Conservation (phyloP, 1,140 invertebrate genomes). For the Laodelphax striatellus region DNA sequence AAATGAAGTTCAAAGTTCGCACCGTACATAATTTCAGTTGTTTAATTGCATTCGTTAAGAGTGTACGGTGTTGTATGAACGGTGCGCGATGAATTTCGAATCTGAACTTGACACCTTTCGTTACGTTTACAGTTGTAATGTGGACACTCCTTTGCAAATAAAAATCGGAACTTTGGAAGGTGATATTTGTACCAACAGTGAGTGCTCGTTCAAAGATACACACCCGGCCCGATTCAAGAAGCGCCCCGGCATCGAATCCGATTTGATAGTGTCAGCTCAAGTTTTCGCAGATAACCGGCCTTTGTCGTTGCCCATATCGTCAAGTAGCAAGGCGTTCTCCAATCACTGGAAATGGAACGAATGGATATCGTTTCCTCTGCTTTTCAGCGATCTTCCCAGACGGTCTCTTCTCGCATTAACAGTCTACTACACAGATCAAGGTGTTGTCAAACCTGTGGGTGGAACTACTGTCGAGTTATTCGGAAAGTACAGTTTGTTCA, state of each 20-base stretch:
- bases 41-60: no score
- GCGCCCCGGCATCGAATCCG: not conserved
- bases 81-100: no score
- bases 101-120: no score
- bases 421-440: constrained; percentile 85
- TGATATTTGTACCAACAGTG: no score
- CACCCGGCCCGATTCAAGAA: no score
- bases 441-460: constrained; percentile 70
- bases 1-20: no score
- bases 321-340: not conserved
- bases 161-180: no score
- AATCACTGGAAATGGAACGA: constrained; percentile 80
- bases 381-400: constrained; percentile 82
- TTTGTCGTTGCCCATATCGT: not conserved
- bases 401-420: constrained; percentile 84
- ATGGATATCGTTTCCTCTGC: constrained; percentile 86
- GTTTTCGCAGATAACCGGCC: not conserved
- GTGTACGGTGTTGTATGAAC: no score
- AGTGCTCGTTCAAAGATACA: no score
- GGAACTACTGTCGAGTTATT: constrained; percentile 85
- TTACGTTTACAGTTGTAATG: no score
- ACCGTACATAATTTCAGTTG: no score
- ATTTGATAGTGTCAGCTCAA: not conserved
- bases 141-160: no score
- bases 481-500: constrained; percentile 82